Evolutionary conservation across 2,113 vertebrate species (phyloP).

Genomic region (Ailurus styani): DNA sequence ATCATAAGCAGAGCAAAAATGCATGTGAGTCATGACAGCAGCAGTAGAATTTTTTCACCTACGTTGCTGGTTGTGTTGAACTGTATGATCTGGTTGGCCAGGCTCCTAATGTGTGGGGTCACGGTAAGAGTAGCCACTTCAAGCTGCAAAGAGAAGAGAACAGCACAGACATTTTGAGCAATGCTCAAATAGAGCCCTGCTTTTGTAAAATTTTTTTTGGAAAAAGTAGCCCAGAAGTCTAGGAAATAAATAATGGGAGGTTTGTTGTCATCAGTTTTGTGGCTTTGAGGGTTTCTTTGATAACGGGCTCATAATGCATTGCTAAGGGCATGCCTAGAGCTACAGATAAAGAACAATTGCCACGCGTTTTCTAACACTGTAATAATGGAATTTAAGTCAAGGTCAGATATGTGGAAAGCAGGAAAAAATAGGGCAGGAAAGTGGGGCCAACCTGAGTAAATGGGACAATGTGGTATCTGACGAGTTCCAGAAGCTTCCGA

Average conservation of each 20-base stretch:
- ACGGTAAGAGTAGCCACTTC: slow-evolving; percentile 85
- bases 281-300: neutral
- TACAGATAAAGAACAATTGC: neutral
- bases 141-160: slow-evolving; percentile 80
- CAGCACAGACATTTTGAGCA: neutral
- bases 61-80: slow-evolving; percentile 87
- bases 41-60: slow-evolving; percentile 67
- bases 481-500: slow-evolving; percentile 88
- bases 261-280: neutral
- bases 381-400: neutral
- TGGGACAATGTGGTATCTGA: slow-evolving; percentile 89
- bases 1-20: neutral
- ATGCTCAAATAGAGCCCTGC: rapidly evolving
- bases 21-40: neutral
- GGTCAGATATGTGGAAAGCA: neutral
- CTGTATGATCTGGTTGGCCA: slow-evolving; percentile 89
- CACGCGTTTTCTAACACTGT: neutral
- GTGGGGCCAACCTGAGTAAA: slow-evolving; percentile 78
- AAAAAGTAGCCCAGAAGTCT: neutral
- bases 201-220: neutral
- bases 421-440: neutral
- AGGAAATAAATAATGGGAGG: neutral
- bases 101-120: slow-evolving; percentile 78
- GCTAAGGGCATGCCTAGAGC: neutral
- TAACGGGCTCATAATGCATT: neutral